Base-by-base conservation (phyloP, 2,888 invertebrate species). In the Psococerastis gibbosa region DNA sequence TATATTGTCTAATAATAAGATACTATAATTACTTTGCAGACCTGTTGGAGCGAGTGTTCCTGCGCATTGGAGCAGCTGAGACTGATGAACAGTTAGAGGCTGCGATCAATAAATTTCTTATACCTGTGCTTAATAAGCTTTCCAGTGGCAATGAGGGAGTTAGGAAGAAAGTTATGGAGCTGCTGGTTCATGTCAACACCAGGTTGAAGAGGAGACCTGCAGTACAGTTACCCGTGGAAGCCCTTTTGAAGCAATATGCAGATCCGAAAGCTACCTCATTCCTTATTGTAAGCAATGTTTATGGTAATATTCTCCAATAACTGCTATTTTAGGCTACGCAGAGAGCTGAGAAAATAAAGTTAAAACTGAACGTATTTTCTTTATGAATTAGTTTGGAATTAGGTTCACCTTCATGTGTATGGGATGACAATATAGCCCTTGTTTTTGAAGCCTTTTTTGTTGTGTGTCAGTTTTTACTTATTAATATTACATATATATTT, bases 161-260 rank as follows among this genome's bases (percentile, higher is more conserved):
- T 38, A 64, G 76, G 41, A 66, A 67, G 51, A 75, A 75, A 67
- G 89, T 92, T 11, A 85, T 94, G 77, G 92, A 92, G 60, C 65
- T 92, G 31, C 62, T 94, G 46, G 80, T 88, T 43, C 92, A 94
- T 59, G 78, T 94, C 42, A 94, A 89, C 61, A 85, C 84, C 60
- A 67, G 92, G 47, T 68, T 92, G 20, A 89, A 88, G 59, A 83
- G 82, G 49, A 70, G 91, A 35, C 74, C 81, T 0, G 69, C 72
- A 53, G 81, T 94, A 2, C 82, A 84, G 60, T 65, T 94, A 46
- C 92, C 92, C 0, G 79, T 94, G 8, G 79, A 85, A 53, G 75
- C 79, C 3, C 65, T 94, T 13, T 62, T 94, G 41, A 68, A 75
- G 41, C 80, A 84, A 49, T 92, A 89, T 60, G 72, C 73, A 54